Percentiles rank a stretch among this genome's conserved stretches.
Conservation (phyloP, 2,888 invertebrate genomes). For the Trichogramma dendrolimi region DNA sequence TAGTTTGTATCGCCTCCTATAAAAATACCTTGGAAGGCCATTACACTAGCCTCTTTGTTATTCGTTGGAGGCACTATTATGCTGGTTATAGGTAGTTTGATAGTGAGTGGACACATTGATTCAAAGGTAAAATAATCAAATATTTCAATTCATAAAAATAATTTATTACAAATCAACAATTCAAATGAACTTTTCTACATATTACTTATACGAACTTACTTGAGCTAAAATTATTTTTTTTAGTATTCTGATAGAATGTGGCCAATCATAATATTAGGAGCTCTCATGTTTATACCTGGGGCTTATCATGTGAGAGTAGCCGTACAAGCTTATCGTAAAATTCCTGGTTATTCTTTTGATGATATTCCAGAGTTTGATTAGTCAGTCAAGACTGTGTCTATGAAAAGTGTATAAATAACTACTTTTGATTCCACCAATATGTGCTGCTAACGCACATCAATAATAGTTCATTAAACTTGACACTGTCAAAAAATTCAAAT, state of each 20-base stretch:
- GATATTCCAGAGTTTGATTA: conserved; percentile 86
- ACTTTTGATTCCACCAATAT: conserved; percentile 15
- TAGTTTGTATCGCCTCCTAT: conserved; percentile 63
- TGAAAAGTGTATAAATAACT: conserved; percentile 8
- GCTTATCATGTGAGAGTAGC: conserved; percentile 87
- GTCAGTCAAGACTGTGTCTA: conserved; percentile 35
- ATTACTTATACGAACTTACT: no score
- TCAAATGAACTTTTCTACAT: no score
- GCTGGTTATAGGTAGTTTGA: conserved; percentile 72
- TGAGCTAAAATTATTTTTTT: conserved; percentile 31
- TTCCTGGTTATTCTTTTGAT: conserved; percentile 79
- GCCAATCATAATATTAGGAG: conserved; percentile 83
- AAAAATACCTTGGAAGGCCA: conserved; percentile 81
- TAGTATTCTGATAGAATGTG: conserved; percentile 81
- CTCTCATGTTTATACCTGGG: conserved; percentile 87
- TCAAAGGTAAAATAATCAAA: conserved; percentile 57
- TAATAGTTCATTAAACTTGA: background rate
- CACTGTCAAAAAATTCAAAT: no score
- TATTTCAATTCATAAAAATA: background rate
- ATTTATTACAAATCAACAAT: background rate
- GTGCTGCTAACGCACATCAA: conserved; percentile 1
- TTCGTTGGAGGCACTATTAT: conserved; percentile 73
- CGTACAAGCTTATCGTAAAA: conserved; percentile 77
- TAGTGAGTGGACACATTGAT: conserved; percentile 77
- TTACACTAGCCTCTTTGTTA: conserved; percentile 70